These are phyloP conservation scores for Sinosuthora webbiana DNA, from an alignment of 2,113 vertebrate genomes.

Conservation along the genomic window DNA sequence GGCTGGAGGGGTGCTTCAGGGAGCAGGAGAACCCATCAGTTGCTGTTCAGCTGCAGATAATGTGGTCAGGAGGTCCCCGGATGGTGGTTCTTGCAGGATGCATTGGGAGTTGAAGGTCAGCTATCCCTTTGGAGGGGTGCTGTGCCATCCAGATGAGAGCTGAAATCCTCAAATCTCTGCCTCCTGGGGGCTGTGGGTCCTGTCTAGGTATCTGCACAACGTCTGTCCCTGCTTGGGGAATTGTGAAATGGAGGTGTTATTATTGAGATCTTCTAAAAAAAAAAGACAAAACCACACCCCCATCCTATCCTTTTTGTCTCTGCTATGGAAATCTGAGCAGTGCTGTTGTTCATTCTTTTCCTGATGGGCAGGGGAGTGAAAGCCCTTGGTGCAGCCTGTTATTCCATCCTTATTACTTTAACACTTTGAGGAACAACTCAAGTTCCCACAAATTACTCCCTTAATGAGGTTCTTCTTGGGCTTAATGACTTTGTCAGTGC, in stretches of 20 bases:
- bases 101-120: neutral
- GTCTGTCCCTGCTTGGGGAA: neutral
- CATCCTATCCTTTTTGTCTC: neutral
- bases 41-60: neutral
- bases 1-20: neutral
- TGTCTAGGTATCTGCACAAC: neutral
- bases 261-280: neutral
- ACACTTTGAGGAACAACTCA: neutral
- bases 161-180: neutral
- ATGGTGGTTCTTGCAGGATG: neutral
- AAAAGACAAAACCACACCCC: neutral
- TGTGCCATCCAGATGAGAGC: neutral
- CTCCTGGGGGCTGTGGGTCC: neutral
- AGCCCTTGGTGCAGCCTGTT: fast-evolving
- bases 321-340: neutral
- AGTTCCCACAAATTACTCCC: neutral
- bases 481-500: neutral
- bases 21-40: neutral
- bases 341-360: neutral
- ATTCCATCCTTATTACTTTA: neutral
- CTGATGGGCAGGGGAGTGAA: neutral
- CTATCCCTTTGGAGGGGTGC: neutral
- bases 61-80: neutral
- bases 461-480: neutral
- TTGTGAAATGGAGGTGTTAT: neutral